A percentile compares a stretch with the other conserved stretches of the same genome.
These are phyloP conservation scores for Laterallus jamaicensis DNA, from an alignment of 2,113 vertebrate genomes.

Conservation along the genomic window DNA sequence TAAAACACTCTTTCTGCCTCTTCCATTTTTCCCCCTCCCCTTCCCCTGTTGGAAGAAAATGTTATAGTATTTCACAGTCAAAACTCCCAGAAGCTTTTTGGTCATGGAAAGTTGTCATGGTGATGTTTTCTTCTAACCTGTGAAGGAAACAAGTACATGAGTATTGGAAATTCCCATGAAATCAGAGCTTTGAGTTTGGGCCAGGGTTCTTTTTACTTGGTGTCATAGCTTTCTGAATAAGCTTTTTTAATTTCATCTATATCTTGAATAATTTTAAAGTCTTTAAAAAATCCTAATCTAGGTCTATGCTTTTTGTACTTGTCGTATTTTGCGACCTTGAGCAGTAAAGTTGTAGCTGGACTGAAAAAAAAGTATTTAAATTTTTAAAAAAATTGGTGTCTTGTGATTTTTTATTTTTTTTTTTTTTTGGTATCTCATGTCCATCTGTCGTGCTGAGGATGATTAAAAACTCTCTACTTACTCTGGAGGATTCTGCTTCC, in stretches of 20 bases:
- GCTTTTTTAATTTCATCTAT: not conserved
- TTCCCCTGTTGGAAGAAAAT: not conserved
- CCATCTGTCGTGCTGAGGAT: not conserved
- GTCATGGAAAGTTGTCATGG: not conserved
- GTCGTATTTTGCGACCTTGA: not conserved
- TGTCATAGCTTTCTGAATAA: not conserved
- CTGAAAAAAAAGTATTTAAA: not conserved
- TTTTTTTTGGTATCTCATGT: not conserved
- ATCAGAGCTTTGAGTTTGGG: not conserved
- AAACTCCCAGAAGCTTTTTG: not conserved
- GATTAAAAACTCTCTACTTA: not conserved
- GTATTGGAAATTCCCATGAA: not conserved
- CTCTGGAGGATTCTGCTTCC: not conserved
- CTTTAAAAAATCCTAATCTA: not conserved
- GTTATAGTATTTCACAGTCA: not conserved
- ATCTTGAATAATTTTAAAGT: not conserved
- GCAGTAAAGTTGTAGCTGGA: not conserved
- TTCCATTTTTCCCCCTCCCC: no score
- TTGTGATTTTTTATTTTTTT: not conserved
- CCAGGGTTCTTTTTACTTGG: not conserved
- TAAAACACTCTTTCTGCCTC: not conserved
- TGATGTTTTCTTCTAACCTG: not conserved
- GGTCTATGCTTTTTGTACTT: not conserved
- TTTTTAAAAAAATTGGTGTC: not conserved
- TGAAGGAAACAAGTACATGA: fast-evolving